Evolutionary conservation across 2,113 vertebrate species (phyloP).

Genomic region (Carollia perspicillata): DNA sequence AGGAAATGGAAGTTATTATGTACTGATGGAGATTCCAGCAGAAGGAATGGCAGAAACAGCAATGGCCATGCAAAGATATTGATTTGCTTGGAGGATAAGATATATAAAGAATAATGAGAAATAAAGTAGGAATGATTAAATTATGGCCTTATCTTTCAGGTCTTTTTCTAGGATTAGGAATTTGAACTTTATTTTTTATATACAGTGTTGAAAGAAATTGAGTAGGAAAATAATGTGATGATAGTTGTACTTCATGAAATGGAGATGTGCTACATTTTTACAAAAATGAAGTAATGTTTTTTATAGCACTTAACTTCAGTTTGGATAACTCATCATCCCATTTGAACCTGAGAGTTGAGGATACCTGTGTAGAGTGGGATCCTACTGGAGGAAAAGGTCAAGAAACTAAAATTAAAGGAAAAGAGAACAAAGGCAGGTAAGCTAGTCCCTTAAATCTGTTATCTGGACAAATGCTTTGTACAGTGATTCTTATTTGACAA

Average conservation of each 20-base stretch:
- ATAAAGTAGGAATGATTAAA: background rate
- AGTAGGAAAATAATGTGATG: background rate
- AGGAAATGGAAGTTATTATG: background rate
- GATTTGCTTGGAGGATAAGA: background rate
- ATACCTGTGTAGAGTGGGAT: slow-evolving; percentile 92
- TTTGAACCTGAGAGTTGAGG: slow-evolving; percentile 91
- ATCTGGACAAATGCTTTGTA: background rate
- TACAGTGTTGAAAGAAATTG: background rate
- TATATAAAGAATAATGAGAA: background rate
- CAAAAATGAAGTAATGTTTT: slow-evolving; percentile 62
- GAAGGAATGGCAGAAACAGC: background rate
- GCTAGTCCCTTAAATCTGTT: background rate
- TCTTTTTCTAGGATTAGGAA: background rate
- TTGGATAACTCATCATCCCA: slow-evolving; percentile 91
- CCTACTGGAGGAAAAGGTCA: slow-evolving; percentile 91
- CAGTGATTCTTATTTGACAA: background rate
- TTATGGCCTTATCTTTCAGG: background rate
- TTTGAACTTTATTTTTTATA: background rate
- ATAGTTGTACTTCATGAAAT: background rate
- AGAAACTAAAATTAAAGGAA: slow-evolving; percentile 89
- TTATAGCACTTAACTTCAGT: slow-evolving; percentile 88
- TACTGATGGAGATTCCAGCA: background rate
- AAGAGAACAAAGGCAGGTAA: slow-evolving; percentile 94
- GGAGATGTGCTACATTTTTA: background rate
- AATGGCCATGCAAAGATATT: background rate